Evolutionary conservation across 1,140 invertebrate genomes (phyloP).

Genomic region (Neodiprion lecontei): DNA sequence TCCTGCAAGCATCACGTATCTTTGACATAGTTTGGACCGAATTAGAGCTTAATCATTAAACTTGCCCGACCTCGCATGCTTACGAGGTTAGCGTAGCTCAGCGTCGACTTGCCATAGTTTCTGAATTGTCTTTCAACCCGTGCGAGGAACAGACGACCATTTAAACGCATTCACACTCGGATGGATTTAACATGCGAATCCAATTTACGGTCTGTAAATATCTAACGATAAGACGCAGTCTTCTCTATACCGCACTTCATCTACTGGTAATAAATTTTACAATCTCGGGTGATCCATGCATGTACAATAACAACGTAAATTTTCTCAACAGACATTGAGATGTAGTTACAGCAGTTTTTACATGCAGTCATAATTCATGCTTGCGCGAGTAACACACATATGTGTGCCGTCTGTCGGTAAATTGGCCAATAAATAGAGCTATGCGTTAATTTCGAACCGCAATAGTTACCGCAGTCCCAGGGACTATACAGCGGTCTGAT

Average conservation of each 20-base stretch:
- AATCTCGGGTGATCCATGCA: not conserved
- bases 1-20: not conserved
- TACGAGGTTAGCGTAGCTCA: not conserved
- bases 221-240: not conserved
- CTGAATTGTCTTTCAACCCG: not conserved
- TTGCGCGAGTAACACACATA: too few relatives aligned
- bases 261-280: not conserved
- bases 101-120: not conserved
- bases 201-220: not conserved
- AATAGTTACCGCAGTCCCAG: too few relatives aligned
- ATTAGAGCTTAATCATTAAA: not conserved
- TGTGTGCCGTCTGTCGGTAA: too few relatives aligned
- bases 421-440: too few relatives aligned
- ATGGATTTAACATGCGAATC: not conserved
- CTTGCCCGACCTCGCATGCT: not conserved
- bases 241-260: not conserved
- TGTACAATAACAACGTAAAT: too few relatives aligned
- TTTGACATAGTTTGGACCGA: not conserved
- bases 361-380: too few relatives aligned
- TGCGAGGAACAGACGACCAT: not conserved
- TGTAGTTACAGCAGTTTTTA: too few relatives aligned
- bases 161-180: not conserved
- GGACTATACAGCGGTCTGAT: too few relatives aligned
- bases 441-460: too few relatives aligned
- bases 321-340: too few relatives aligned